Percentiles rank a stretch among this genome's conserved stretches.
Evolutionary conservation across 2,113 vertebrate species (phyloP).

Genomic region (Channa argus): DNA sequence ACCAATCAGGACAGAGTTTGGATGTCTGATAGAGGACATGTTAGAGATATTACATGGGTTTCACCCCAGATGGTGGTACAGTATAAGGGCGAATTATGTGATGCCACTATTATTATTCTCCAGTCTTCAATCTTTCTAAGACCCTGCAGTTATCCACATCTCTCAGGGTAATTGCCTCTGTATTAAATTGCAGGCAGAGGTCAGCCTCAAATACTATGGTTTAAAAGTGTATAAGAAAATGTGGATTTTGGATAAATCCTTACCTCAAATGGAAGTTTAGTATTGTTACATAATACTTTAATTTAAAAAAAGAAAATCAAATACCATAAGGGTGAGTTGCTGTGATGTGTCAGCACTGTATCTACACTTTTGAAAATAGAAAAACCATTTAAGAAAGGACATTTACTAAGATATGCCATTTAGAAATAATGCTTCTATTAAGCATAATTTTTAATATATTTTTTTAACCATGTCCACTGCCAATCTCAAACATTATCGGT

Average conservation of each 20-base stretch:
- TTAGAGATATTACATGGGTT: constrained; percentile 32
- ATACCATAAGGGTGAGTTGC: background rate
- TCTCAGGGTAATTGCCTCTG: constrained; percentile 46
- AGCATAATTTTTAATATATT: too few species aligned
- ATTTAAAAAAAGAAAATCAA: constrained; percentile 19
- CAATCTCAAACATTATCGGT: too few species aligned
- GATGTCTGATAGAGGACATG: constrained; percentile 16
- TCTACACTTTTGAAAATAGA: background rate
- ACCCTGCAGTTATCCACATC: constrained; percentile 32
- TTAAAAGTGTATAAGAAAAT: constrained; percentile 27
- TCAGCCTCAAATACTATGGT: background rate
- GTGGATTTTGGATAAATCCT: constrained; percentile 15
- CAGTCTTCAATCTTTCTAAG: constrained; percentile 50
- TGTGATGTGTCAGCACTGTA: background rate
- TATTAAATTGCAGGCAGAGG: constrained; percentile 16
- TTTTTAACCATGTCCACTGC: too few species aligned
- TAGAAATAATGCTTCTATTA: background rate
- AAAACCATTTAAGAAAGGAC: background rate
- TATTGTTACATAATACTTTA: background rate
- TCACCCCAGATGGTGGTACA: constrained; percentile 2
- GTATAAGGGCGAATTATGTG: constrained; percentile 36
- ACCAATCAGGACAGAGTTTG: constrained; percentile 28
- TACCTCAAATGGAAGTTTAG: constrained; percentile 19
- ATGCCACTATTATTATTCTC: constrained; percentile 43
- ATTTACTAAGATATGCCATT: background rate